Percentiles rank a stretch among this genome's conserved stretches.
phyloP scores from a whole-genome alignment of 2,113 vertebrate genomes.

The rabbit (Oryctolagus cuniculus) region mOryCun1.1 NC_091442.1:68351001-68351500 shows the following conservation, averaged over 20 bases:
- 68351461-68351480: neutral
- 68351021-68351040: neutral
- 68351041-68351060: neutral
- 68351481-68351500: neutral
- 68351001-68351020: neutral
- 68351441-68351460: neutral
- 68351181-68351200: constrained; percentile 1
- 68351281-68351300: no score
- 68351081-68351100: neutral
- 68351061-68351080: neutral
- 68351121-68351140: neutral
- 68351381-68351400: no score
- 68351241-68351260: neutral
- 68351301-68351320: no score
- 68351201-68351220: constrained; percentile 16
- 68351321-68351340: no score
- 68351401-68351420: no score
- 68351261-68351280: neutral
- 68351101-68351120: neutral
- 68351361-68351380: no score
- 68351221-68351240: neutral
- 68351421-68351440: neutral
- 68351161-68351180: constrained; percentile 10
- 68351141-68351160: neutral
- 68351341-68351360: no score